phyloP scores from a whole-genome alignment of 2,113 vertebrate species.

The Sander vitreus region DNA sequence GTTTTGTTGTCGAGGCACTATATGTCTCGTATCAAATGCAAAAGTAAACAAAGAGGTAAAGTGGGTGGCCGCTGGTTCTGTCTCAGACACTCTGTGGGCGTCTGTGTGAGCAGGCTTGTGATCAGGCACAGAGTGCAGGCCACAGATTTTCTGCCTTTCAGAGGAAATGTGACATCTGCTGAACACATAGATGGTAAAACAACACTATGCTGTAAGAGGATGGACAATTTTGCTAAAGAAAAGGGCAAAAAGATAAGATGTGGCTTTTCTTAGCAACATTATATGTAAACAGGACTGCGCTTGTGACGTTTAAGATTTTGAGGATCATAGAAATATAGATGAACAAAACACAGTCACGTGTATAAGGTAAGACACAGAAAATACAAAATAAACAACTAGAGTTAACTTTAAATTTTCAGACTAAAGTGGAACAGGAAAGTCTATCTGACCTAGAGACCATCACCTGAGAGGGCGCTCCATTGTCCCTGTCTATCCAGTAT shows the following conservation, averaged over 20 bases:
- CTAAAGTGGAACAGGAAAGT: constrained; percentile 68
- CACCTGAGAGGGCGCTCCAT: constrained; percentile 76
- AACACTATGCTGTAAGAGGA: neutral
- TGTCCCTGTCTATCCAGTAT: constrained; percentile 74
- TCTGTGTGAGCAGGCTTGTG: constrained; percentile 1
- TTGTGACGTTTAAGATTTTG: neutral
- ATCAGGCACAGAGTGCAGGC: neutral
- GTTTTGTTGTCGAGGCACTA: neutral
- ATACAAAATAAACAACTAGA: neutral
- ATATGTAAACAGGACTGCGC: neutral
- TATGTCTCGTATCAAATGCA: neutral
- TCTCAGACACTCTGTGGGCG: neutral
- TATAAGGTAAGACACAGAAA: neutral
- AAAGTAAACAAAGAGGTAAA: neutral
- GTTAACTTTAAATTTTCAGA: constrained; percentile 54
- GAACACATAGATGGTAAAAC: constrained; percentile 12
- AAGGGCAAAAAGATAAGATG: neutral
- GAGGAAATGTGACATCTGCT: constrained; percentile 34
- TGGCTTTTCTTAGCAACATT: neutral
- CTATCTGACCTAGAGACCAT: constrained; percentile 75
- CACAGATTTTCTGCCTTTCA: constrained; percentile 54
- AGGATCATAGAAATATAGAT: neutral
- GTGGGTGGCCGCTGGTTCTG: no score
- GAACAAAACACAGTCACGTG: neutral
- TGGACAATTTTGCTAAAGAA: constrained; percentile 5